Evolutionary conservation across 2,888 invertebrate genomes (phyloP).

Genomic region (Panorpa germanica): DNA sequence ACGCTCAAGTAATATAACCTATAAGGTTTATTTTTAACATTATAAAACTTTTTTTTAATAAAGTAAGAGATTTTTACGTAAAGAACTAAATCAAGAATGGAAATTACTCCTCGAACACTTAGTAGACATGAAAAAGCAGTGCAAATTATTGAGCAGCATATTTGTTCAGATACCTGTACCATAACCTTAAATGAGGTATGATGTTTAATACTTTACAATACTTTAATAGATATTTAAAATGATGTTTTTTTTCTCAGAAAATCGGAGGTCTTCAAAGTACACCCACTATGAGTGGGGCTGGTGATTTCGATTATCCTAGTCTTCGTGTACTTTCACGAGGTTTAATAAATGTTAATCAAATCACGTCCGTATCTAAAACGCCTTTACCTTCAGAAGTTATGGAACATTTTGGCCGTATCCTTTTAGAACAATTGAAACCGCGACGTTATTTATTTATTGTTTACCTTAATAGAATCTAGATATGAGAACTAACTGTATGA

Average conservation of each 20-base stretch:
- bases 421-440: conserved; percentile 22
- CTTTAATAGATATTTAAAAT: too few species aligned
- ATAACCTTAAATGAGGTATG: too few species aligned
- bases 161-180: too few species aligned
- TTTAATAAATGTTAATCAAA: conserved; percentile 48
- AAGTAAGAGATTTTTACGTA: too few species aligned
- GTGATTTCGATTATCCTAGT: conserved; percentile 80
- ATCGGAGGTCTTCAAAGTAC: conserved; percentile 46
- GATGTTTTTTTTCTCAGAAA: conserved; percentile 22
- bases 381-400: conserved; percentile 85
- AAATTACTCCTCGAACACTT: too few species aligned
- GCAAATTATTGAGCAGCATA: too few species aligned
- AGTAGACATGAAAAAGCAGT: too few species aligned
- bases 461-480: conserved; percentile 31
- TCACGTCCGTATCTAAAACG: conserved; percentile 64
- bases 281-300: conserved; percentile 76
- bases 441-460: conserved; percentile 2
- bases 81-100: too few species aligned
- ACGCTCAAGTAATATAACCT: too few species aligned
- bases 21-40: too few species aligned
- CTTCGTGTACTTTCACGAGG: conserved; percentile 49
- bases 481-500: conserved; percentile 89
- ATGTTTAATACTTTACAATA: too few species aligned
- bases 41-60: too few species aligned
- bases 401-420: conserved; percentile 90